Evolutionary conservation across 2,888 invertebrate species (phyloP).

Genomic region (Stomorhina lunata): DNA sequence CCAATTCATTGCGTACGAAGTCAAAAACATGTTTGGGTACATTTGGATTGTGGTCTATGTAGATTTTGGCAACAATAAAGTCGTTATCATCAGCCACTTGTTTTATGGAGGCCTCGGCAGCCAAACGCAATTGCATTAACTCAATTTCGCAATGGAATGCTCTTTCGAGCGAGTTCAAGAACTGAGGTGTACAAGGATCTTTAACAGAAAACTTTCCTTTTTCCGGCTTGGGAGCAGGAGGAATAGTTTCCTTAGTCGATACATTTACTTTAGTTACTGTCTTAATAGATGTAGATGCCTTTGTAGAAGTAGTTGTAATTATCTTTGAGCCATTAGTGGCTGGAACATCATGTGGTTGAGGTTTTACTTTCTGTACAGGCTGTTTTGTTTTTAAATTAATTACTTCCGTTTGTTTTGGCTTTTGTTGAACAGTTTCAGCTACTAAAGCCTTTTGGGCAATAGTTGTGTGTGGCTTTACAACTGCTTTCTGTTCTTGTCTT

Average conservation of each 20-base stretch:
- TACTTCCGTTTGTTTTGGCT: background rate
- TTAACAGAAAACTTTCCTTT: background rate
- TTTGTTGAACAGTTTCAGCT: background rate
- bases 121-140: constrained; percentile 53
- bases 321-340: too few species aligned
- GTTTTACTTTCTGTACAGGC: too few species aligned
- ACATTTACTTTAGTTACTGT: background rate
- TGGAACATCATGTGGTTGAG: too few species aligned
- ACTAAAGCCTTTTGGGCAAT: background rate
- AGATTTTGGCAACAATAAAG: constrained; percentile 62
- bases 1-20: constrained; percentile 55
- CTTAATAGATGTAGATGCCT: background rate
- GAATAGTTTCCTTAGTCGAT: background rate
- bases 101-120: constrained; percentile 21
- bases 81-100: background rate
- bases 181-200: background rate
- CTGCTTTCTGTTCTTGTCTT: background rate
- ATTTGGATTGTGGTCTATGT: constrained; percentile 26
- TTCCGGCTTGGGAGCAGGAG: background rate
- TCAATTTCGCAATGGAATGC: constrained; percentile 56
- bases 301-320: too few species aligned
- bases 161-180: background rate
- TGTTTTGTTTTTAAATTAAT: too few species aligned
- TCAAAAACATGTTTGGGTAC: constrained; percentile 43
- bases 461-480: background rate